Conservation (phyloP, 2,888 invertebrate species). For the Lasioglossum leucozonium region DNA sequence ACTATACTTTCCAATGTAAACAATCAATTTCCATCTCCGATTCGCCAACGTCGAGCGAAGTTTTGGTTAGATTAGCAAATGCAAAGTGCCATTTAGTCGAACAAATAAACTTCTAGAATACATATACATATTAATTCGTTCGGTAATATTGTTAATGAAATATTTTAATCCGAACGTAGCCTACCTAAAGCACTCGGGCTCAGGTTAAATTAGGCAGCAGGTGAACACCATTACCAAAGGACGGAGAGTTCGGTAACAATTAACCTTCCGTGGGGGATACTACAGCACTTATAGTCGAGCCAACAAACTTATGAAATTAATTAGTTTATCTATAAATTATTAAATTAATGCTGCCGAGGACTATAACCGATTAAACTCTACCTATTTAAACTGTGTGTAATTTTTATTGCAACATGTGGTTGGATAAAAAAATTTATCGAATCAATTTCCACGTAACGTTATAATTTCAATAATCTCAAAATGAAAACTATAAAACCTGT, state of each 20-base stretch:
- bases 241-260: slow-evolving; percentile 3
- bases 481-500: too few relatives aligned
- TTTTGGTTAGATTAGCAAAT: neutral
- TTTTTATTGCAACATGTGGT: too few relatives aligned
- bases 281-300: neutral
- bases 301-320: neutral
- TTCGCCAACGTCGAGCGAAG: neutral
- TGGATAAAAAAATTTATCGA: too few relatives aligned
- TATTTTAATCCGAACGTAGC: neutral
- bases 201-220: slow-evolving; percentile 6
- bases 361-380: too few relatives aligned
- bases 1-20: neutral
- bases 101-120: neutral
- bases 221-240: slow-evolving; percentile 1
- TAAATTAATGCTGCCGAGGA: too few relatives aligned
- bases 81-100: neutral
- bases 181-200: neutral
- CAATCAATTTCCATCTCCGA: neutral
- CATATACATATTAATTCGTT: neutral
- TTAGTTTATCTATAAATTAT: neutral
- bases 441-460: too few relatives aligned
- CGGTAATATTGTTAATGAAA: neutral
- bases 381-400: too few relatives aligned
- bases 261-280: slow-evolving; percentile 1
- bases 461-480: too few relatives aligned